Evolutionary conservation across 2,797 vertebrate species (phyloP), one percentile per base, ranked within the genome.

Genomic region (Rhinella marina): DNA sequence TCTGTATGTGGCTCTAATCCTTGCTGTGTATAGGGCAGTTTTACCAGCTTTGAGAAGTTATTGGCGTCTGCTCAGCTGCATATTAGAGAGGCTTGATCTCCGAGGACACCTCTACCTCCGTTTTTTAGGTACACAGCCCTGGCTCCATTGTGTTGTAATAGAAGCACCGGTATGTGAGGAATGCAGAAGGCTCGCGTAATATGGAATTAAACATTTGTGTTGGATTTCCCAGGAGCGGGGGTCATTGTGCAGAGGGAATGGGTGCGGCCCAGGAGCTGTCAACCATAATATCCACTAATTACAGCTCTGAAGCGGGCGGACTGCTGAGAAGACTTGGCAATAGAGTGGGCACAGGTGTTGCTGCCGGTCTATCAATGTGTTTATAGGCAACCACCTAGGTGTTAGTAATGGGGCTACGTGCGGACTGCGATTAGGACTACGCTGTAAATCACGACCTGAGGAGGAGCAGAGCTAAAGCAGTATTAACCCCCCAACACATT

Each of bases 141-240:
- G 23, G 41, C 62, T 62, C 21, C 61, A 64, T 64, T 64, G 41
- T 48, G 41, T 52, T 48, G 29, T 72, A 14, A n/a, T 56, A 41
- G 41, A 41, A 41, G 41, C 41, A 41, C 14, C 25, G 19, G 27
- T 48, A 75, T 41, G 56, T 73, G 52, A 61, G 52, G 25, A 85
- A 62, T 62, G 70, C 70, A 56, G 17, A 27, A 23, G 54, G 41
- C 2, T 50, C 6, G 19, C 2, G 21, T n/a, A 57, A 25, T 70
- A 57, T 72, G 64, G n/a, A 48, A 86, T 81, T 72, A 59, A 23
- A 70, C 50, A 66, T 32, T 54, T 59, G 54, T 54, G 23, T 50
- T 29, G 27, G 29, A 17, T 70, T 29, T 48, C 76, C 17, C 8
- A 9, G 25, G 48, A 25, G 48, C 14, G 41, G 62, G 50, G 32